These are phyloP conservation scores for Brachyhypopomus gauderio DNA, from an alignment of 2,113 vertebrate species.

Conservation along the genomic window DNA sequence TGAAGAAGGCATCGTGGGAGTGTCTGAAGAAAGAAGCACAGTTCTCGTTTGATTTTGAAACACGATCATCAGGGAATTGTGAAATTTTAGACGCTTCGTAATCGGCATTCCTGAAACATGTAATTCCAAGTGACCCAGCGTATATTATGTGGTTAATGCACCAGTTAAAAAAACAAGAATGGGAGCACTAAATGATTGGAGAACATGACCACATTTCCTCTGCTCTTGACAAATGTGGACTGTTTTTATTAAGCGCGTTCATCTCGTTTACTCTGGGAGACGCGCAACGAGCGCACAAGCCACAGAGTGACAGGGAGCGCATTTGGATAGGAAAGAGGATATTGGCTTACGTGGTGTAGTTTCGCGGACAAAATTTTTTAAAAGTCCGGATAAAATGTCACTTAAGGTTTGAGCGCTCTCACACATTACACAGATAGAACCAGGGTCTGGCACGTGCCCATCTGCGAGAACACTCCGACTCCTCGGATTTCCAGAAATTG, in stretches of 20 bases:
- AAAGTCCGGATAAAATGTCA: slow-evolving; percentile 4
- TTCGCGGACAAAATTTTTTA: neutral
- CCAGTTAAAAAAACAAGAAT: neutral
- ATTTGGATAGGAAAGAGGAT: neutral
- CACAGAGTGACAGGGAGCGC: slow-evolving; percentile 2
- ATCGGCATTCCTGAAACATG: no score
- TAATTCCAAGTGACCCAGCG: no score
- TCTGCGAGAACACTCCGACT: slow-evolving; percentile 18
- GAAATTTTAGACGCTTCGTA: no score
- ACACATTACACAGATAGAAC: neutral
- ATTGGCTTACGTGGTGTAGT: neutral
- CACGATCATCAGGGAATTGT: no score
- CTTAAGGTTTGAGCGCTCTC: slow-evolving; percentile 19
- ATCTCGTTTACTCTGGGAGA: no score
- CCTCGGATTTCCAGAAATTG: slow-evolving; percentile 22
- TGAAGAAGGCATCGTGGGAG: no score
- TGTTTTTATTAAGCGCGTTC: no score
- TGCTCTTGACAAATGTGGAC: no score
- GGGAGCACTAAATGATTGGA: neutral
- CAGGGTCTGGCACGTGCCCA: slow-evolving; percentile 28
- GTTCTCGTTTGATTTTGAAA: no score
- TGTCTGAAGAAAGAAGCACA: no score
- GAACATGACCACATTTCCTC: neutral
- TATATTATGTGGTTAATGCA: no score
- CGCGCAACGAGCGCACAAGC: neutral